Evolutionary conservation across 1,140 invertebrate genomes (phyloP).

Genomic region (Conus ventricosus): DNA sequence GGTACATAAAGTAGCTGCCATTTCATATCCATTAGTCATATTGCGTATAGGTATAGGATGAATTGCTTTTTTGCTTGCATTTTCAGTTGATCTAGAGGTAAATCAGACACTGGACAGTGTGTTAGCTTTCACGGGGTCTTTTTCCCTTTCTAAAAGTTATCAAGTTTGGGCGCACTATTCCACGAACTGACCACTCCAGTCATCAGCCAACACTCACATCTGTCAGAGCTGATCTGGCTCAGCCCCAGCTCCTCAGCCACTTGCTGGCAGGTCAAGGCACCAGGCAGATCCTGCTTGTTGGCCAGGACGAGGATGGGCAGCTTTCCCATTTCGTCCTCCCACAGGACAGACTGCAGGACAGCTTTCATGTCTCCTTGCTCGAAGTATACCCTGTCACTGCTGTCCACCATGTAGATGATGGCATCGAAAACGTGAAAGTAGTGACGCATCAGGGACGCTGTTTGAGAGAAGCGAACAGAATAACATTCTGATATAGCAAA

Average conservation of each 20-base stretch:
- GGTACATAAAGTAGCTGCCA: no score
- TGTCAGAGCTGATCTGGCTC: neutral
- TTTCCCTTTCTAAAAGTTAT: no score
- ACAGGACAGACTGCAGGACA: constrained; percentile 82
- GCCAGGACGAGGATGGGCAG: neutral
- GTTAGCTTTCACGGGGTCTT: no score
- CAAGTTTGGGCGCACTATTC: no score
- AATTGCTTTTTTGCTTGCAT: no score
- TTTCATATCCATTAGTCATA: no score
- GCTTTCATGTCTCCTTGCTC: constrained; percentile 92
- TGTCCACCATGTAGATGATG: constrained; percentile 93
- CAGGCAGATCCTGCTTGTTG: constrained; percentile 22
- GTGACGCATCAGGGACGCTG: constrained; percentile 14
- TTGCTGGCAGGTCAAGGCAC: neutral
- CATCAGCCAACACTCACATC: neutral
- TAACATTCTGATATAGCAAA: no score
- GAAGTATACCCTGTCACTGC: constrained; percentile 95
- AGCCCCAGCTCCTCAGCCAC: neutral
- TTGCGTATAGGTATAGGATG: no score
- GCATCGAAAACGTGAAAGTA: neutral
- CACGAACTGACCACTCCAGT: no score
- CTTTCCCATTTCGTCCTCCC: neutral
- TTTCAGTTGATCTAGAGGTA: no score
- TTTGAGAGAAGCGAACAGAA: no score
- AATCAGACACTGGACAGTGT: no score